A percentile compares a stretch with the other conserved stretches of the same genome.
These are phyloP conservation scores for Mirounga angustirostris DNA, from an alignment of 2,113 vertebrate genomes.

Conservation along the genomic window DNA sequence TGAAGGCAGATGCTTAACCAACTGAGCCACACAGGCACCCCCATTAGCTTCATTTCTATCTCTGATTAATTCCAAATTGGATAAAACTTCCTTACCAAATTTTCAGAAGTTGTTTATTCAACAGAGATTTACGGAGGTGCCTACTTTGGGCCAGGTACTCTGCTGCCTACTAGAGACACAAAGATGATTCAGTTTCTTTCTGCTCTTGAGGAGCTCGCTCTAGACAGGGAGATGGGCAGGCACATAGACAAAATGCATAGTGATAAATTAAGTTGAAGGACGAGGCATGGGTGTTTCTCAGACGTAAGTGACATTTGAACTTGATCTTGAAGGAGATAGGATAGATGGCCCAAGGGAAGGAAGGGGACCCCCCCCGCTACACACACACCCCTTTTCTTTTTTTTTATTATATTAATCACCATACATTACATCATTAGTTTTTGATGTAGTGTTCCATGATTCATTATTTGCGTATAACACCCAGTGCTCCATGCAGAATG, in stretches of 20 bases:
- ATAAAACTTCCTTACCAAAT: background rate
- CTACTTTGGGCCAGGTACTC: background rate
- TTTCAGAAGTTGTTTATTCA: background rate
- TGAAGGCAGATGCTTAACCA: background rate
- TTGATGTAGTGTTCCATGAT: too few relatives aligned
- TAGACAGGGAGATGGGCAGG: background rate
- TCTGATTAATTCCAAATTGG: background rate
- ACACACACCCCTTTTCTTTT: too few relatives aligned
- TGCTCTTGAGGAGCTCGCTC: background rate
- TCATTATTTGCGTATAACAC: too few relatives aligned
- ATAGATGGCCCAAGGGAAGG: background rate
- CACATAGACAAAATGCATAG: background rate
- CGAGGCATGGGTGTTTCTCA: background rate
- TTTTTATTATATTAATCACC: too few relatives aligned
- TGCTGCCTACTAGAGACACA: background rate
- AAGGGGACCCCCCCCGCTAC: background rate
- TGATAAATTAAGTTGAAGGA: slow-evolving; percentile 4
- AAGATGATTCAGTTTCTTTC: background rate
- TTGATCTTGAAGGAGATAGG: slow-evolving; percentile 15
- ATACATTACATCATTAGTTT: too few relatives aligned
- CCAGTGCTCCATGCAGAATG: too few relatives aligned
- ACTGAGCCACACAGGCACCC: background rate
- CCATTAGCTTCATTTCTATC: background rate
- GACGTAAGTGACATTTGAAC: background rate
- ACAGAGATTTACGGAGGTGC: background rate